Evolutionary conservation across 2,888 invertebrate genomes (phyloP), one percentile per base, ranked within the genome.

Genomic region (Hyalella azteca): DNA sequence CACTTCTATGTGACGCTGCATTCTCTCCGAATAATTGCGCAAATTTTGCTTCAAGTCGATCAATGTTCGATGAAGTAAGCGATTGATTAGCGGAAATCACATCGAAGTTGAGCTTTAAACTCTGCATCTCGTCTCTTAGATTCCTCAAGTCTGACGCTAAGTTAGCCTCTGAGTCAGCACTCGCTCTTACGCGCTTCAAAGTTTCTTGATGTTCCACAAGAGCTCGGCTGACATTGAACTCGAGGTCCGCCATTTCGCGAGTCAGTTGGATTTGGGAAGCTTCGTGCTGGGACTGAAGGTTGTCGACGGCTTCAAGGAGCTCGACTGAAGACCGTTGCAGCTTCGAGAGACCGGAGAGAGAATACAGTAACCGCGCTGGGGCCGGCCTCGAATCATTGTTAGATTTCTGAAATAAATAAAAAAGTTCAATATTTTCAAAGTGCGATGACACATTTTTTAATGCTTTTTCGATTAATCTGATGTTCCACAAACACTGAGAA

Each of bases 241-340:
- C 75, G 22, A 75, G 75, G n/a, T 75, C 36, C 4, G 75, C 75
- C 26, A 75, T 11, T 32, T 75, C 75, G 22, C 40, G 75, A 2
- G 22, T 7, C n/a, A 75, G n/a, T n/a, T 39, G 75, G 15, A 39
- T n/a, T 32, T n/a, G 40, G 26, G 40, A 40, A 0, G 5, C 13
- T 19, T 75, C 75, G 15, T 75, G 75, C 40, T 29, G 75, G 7
- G 29, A 11, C 45, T 75, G 41, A 15, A 75, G 45, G 75, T 32
- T 41, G n/a, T 75, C 75, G 22, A 75, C 19, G 26, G 75, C 75
- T n/a, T 75, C 75, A 11, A 75, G 75, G 39, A 75, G 26, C 45
- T 75, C 26, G 1, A 75, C 75, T 3, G 75, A 75, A 41, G 75
- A 75, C 7, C 29, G 26, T 32, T 48, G 75, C 40, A 75, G 41